phyloP scores from a whole-genome alignment of 2,797 vertebrate genomes.

The Tenualosa thibaudeaui region DNA sequence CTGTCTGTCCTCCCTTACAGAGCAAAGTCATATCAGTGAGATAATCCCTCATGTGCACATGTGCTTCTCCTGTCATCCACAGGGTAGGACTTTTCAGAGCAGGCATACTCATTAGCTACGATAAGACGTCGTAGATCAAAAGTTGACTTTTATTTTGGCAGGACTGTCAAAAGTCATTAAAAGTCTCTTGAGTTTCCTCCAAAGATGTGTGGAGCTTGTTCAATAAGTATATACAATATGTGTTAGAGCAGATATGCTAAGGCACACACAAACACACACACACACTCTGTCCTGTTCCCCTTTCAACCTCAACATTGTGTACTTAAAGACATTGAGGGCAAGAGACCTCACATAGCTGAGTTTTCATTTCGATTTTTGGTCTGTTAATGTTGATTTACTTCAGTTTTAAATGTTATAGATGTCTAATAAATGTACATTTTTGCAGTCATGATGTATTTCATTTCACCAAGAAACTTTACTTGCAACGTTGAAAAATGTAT shows the following conservation, averaged over 20 bases:
- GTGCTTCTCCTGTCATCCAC: neutral
- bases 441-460: neutral
- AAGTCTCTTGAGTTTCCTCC: neutral
- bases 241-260: constrained; percentile 2
- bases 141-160: constrained; percentile 3
- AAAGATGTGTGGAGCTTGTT: neutral
- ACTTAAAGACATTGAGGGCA: neutral
- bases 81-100: neutral
- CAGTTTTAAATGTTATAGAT: constrained; percentile 8
- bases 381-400: neutral
- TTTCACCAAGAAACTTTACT: constrained; percentile 54
- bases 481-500: neutral
- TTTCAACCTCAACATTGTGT: neutral
- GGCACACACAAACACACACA: constrained; percentile 6
- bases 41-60: neutral
- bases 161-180: neutral
- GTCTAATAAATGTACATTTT: constrained; percentile 8
- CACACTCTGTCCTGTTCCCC: neutral
- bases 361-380: neutral
- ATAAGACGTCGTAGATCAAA: neutral
- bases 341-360: neutral
- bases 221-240: constrained; percentile 8
- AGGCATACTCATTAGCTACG: neutral
- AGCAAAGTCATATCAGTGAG: constrained; percentile 13
- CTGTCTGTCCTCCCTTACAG: neutral